phyloP scores from a whole-genome alignment of 2,113 vertebrate genomes.

The Paradisaea rubra region DNA sequence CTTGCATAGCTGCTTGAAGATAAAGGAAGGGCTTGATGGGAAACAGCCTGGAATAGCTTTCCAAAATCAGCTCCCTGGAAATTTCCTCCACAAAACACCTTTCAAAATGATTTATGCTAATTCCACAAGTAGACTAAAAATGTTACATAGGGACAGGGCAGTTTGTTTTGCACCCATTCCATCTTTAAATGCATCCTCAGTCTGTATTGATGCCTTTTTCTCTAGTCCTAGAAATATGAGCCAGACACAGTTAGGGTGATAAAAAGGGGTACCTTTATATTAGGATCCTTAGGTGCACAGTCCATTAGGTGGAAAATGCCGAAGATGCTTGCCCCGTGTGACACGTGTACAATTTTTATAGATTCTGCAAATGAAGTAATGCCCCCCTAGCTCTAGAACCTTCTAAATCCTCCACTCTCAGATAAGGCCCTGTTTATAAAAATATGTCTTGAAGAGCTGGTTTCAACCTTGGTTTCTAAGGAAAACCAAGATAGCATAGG shows the following conservation, averaged over 20 bases:
- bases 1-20: neutral
- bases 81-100: neutral
- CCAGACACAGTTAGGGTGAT: neutral
- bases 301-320: rapidly evolving
- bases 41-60: neutral
- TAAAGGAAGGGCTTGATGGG: neutral
- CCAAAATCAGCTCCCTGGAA: neutral
- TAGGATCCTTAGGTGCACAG: neutral
- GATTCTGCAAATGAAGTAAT: neutral
- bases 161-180: neutral
- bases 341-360: neutral
- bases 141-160: neutral
- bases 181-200: neutral
- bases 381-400: neutral
- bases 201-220: neutral
- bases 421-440: neutral
- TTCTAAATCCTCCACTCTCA: neutral
- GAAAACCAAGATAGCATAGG: neutral
- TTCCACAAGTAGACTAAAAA: neutral
- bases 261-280: neutral
- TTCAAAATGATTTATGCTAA: neutral
- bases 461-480: neutral
- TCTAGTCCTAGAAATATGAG: neutral
- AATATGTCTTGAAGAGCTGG: neutral
- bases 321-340: rapidly evolving